phyloP scores from a whole-genome alignment of 1,140 invertebrate genomes.

The Pogonomyrmex californicus region DNA sequence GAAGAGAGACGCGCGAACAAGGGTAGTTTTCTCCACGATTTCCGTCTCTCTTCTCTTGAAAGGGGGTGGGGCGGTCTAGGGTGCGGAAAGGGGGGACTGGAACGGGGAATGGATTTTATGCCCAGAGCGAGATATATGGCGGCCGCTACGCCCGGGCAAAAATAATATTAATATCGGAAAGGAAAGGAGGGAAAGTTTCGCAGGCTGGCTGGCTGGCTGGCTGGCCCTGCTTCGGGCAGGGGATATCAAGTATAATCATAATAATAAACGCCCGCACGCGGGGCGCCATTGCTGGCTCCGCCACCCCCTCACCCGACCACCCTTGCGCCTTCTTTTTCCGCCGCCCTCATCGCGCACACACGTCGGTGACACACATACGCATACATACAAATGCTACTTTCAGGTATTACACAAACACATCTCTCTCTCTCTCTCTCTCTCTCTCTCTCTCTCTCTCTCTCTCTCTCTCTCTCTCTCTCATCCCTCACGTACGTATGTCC shows the following conservation, averaged over 20 bases:
- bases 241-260: conserved; percentile 87
- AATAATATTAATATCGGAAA: conserved; percentile 87
- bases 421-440: conserved; percentile 58
- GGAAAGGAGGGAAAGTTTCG: conserved; percentile 86
- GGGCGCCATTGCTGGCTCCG: conserved; percentile 84
- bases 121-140: conserved; percentile 87
- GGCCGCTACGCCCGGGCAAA: conserved; percentile 87
- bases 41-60: conserved; percentile 75
- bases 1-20: conserved; percentile 53
- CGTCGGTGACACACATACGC: conserved; percentile 57
- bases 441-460: conserved; percentile 27
- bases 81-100: conserved; percentile 78
- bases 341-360: conserved; percentile 73
- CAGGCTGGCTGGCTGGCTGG: conserved; percentile 79
- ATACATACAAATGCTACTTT: conserved; percentile 68
- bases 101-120: conserved; percentile 87
- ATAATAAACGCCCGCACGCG: conserved; percentile 86
- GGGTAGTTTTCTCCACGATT: conserved; percentile 74
- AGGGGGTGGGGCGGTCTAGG: conserved; percentile 79
- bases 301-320: conserved; percentile 74
- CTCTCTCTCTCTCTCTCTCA: conserved; percentile 51
- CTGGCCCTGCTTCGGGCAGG: conserved; percentile 86
- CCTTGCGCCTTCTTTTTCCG: conserved; percentile 44
- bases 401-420: conserved; percentile 73
- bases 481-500: background rate